Evolutionary conservation across 1,140 invertebrate species (phyloP).

Genomic region (Nautilus pompilius): DNA sequence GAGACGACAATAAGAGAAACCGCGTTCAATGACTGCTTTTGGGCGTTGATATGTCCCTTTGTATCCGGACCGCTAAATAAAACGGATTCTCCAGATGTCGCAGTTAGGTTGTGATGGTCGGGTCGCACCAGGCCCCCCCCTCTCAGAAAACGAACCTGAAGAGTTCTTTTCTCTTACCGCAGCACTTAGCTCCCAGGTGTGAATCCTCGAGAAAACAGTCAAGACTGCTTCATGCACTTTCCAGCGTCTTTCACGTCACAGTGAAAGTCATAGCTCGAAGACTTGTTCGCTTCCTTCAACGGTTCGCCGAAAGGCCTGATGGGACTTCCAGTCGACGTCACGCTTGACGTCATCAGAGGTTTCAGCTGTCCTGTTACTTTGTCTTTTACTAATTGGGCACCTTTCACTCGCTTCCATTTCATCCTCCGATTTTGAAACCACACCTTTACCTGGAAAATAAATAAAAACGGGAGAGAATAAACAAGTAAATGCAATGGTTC

Average conservation of each 20-base stretch:
- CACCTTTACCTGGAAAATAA: slow-evolving; percentile 43
- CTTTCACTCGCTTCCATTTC: slow-evolving; percentile 43
- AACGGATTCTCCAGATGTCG: too few species aligned
- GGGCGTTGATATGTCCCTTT: too few species aligned
- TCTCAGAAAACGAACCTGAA: too few species aligned
- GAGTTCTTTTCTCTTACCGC: too few species aligned
- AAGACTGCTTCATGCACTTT: slow-evolving; percentile 4
- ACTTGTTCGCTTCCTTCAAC: slow-evolving; percentile 14
- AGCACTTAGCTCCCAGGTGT: too few species aligned
- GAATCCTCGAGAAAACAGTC: too few species aligned
- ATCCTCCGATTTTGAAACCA: slow-evolving; percentile 38
- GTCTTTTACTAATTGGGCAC: slow-evolving; percentile 33
- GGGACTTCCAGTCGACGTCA: slow-evolving; percentile 18
- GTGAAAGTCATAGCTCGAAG: background rate
- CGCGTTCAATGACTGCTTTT: too few species aligned
- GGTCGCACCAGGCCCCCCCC: too few species aligned
- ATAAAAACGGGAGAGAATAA: background rate
- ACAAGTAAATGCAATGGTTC: too few species aligned
- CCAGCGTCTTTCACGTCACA: slow-evolving; percentile 1
- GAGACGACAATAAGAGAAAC: too few species aligned
- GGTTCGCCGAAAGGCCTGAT: slow-evolving; percentile 11
- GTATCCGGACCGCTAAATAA: too few species aligned
- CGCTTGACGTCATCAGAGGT: slow-evolving; percentile 34
- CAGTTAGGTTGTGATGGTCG: too few species aligned
- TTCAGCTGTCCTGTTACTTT: slow-evolving; percentile 42